phyloP scores from a whole-genome alignment of 2,113 vertebrate species.

The Gymnogyps californianus region DNA sequence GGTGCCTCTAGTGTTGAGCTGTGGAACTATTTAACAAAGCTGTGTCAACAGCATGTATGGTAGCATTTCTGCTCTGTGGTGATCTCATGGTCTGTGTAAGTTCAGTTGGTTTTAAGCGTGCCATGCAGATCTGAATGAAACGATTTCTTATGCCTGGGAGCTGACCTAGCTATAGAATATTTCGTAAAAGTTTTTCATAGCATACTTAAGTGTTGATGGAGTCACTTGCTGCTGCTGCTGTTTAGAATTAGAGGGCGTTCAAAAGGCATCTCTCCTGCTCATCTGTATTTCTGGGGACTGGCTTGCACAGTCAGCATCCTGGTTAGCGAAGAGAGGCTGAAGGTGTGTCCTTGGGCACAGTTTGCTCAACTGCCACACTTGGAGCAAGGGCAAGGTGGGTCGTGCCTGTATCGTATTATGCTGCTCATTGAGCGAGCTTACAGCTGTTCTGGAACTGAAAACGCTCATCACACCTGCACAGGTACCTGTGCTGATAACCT shows the following conservation, averaged over 20 bases:
- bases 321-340: background rate
- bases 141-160: background rate
- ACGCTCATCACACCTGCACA: background rate
- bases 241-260: background rate
- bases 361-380: background rate
- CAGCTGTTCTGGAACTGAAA: background rate
- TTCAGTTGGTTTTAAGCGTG: background rate
- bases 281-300: background rate
- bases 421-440: background rate
- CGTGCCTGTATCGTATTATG: background rate
- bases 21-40: background rate
- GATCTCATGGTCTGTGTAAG: background rate
- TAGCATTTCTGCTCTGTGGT: background rate
- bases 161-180: background rate
- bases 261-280: background rate
- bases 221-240: background rate
- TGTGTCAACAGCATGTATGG: background rate
- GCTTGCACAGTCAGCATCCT: background rate
- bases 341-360: background rate
- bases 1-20: constrained; percentile 42
- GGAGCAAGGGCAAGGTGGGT: background rate
- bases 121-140: background rate
- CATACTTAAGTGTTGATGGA: background rate
- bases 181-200: background rate
- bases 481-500: background rate